phyloP scores from a whole-genome alignment of 2,113 vertebrate genomes.

The Paradoxurus hermaphroditus region DNA sequence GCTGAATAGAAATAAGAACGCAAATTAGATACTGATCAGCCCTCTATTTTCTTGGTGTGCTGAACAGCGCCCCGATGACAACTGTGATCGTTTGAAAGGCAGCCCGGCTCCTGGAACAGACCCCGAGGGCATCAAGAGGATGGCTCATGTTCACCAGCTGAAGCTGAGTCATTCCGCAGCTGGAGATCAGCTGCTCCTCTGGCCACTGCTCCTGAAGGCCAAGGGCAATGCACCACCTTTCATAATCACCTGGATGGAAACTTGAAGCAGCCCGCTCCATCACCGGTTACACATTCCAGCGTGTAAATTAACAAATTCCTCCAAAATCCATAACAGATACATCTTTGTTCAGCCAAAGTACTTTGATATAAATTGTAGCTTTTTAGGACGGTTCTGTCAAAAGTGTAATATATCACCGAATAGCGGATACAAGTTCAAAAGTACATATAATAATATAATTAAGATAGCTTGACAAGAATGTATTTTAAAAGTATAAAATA shows the following conservation, averaged over 20 bases:
- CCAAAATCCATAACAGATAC: constrained; percentile 79
- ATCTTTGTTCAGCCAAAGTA: constrained; percentile 82
- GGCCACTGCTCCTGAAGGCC: neutral
- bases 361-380: constrained; percentile 85
- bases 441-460: constrained; percentile 89
- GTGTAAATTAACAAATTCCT: constrained; percentile 81
- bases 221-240: rapidly evolving
- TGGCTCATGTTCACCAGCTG: neutral
- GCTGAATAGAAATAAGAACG: neutral
- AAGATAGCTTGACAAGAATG: constrained; percentile 88
- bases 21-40: neutral
- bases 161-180: neutral
- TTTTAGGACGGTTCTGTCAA: constrained; percentile 83
- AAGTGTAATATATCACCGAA: constrained; percentile 81
- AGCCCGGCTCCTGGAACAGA: neutral
- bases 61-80: neutral
- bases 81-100: neutral
- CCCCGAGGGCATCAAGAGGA: too few relatives aligned
- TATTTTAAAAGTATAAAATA: constrained; percentile 89
- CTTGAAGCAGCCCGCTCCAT: constrained; percentile 51
- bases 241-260: constrained; percentile 36
- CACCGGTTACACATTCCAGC: constrained; percentile 55
- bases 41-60: neutral
- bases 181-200: neutral
- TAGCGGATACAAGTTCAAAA: constrained; percentile 86